These are phyloP conservation scores for Momotus momota DNA, from an alignment of 2,797 vertebrate genomes.

Conservation along the genomic window DNA sequence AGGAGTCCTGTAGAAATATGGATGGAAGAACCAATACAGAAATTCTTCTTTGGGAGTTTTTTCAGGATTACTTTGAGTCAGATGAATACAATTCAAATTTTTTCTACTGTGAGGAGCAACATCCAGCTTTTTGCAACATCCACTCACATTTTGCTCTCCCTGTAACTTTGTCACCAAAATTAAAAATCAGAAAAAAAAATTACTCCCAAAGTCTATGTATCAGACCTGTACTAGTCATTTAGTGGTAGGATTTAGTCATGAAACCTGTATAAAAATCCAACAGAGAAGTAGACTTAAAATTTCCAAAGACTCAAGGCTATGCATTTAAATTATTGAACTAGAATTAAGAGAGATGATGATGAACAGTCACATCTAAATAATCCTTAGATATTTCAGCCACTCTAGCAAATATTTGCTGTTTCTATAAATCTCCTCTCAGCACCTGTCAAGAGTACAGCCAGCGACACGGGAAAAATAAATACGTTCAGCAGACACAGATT, in stretches of 20 bases:
- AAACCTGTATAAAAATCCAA: slow-evolving; percentile 23
- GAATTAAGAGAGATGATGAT: slow-evolving; percentile 31
- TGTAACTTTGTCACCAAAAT: not conserved
- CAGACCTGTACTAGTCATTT: not conserved
- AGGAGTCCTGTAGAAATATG: not conserved
- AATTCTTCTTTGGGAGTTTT: not conserved
- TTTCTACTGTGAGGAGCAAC: not conserved
- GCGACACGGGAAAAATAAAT: not conserved
- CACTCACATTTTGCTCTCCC: not conserved
- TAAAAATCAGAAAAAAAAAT: not conserved
- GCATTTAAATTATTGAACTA: slow-evolving; percentile 47
- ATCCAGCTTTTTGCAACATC: not conserved
- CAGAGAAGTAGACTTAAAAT: slow-evolving; percentile 21
- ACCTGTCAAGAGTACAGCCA: slow-evolving; percentile 36
- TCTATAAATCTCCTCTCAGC: slow-evolving; percentile 56
- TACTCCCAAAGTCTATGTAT: not conserved
- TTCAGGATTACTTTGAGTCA: not conserved
- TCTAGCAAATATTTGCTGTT: slow-evolving; percentile 50
- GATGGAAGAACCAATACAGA: not conserved
- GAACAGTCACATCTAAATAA: slow-evolving; percentile 54
- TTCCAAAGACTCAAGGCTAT: not conserved
- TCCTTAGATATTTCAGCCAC: slow-evolving; percentile 36
- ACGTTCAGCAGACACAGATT: slow-evolving; percentile 17
- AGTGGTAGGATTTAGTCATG: not conserved
- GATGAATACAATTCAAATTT: not conserved